phyloP scores from a whole-genome alignment of 2,113 vertebrate species.

The Anolis sagrei region DNA sequence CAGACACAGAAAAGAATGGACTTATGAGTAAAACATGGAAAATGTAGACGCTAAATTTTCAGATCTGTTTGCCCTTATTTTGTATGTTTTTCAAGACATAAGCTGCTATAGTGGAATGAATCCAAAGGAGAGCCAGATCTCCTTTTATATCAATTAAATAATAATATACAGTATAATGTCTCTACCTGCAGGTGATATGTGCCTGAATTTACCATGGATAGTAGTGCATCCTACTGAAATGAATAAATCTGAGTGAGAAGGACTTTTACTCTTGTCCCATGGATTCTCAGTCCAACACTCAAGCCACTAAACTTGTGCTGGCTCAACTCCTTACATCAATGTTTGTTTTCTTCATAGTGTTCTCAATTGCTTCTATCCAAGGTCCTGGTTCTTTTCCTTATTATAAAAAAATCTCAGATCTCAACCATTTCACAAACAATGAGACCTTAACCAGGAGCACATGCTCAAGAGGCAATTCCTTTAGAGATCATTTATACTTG shows the following conservation, averaged over 20 bases:
- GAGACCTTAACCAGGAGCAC: slow-evolving; percentile 70
- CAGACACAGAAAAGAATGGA: neutral
- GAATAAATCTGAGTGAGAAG: too few relatives aligned
- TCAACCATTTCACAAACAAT: slow-evolving; percentile 74
- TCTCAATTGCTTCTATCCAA: slow-evolving; percentile 63
- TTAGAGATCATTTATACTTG: slow-evolving; percentile 54
- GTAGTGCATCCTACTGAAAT: too few relatives aligned
- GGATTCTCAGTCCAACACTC: too few relatives aligned
- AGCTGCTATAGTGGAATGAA: neutral
- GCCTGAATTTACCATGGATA: too few relatives aligned
- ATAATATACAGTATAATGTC: neutral
- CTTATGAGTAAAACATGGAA: neutral
- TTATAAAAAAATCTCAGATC: slow-evolving; percentile 69
- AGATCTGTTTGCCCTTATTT: neutral
- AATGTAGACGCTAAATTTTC: neutral
- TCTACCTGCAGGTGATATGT: neutral
- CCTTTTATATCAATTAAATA: neutral
- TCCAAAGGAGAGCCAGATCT: neutral
- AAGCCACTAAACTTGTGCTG: too few relatives aligned
- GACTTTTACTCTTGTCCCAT: too few relatives aligned
- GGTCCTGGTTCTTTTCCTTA: slow-evolving; percentile 57
- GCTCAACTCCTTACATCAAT: slow-evolving; percentile 58
- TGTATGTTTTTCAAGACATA: neutral
- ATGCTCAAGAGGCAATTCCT: slow-evolving; percentile 59
- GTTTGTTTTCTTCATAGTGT: slow-evolving; percentile 68